phyloP scores from a whole-genome alignment of 2,797 vertebrate species.

The Propithecus perrieri region DNA sequence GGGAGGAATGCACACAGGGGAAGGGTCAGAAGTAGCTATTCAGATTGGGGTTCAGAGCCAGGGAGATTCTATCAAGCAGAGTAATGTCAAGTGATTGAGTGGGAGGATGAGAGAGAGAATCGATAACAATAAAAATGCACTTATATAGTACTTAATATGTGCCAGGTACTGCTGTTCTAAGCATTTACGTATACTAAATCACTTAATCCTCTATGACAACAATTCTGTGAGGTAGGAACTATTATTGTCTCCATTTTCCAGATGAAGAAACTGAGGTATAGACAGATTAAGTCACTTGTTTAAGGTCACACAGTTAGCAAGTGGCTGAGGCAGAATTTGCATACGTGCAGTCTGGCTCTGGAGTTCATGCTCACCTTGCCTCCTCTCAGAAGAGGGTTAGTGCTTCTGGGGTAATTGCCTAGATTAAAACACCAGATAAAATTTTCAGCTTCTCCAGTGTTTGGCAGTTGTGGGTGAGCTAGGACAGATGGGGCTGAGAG shows the following conservation, averaged over 20 bases:
- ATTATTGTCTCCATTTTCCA: slow-evolving; percentile 30
- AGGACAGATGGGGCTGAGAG: not conserved
- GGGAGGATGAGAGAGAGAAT: not conserved
- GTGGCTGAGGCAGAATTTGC: slow-evolving; percentile 23
- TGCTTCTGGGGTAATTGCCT: not conserved
- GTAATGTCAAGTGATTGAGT: slow-evolving; percentile 36
- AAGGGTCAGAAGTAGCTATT: slow-evolving; percentile 24
- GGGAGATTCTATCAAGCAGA: not conserved
- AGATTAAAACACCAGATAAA: not conserved
- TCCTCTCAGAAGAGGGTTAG: not conserved
- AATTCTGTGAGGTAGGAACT: not conserved
- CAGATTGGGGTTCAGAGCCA: slow-evolving; percentile 13
- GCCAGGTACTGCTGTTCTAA: slow-evolving; percentile 15
- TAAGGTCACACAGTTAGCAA: slow-evolving; percentile 26
- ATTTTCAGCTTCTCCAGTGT: slow-evolving; percentile 28
- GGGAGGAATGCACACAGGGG: not conserved
- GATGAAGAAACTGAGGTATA: slow-evolving; percentile 15
- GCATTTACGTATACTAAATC: not conserved
- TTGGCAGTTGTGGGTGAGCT: not conserved
- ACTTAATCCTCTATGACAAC: slow-evolving; percentile 9
- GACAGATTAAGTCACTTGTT: slow-evolving; percentile 24
- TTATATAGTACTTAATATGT: not conserved
- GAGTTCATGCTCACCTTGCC: not conserved
- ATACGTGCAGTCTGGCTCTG: not conserved
- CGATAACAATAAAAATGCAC: slow-evolving; percentile 33